Conservation (phyloP, 2,797 vertebrate species). For the Anas flavirostris region DNA sequence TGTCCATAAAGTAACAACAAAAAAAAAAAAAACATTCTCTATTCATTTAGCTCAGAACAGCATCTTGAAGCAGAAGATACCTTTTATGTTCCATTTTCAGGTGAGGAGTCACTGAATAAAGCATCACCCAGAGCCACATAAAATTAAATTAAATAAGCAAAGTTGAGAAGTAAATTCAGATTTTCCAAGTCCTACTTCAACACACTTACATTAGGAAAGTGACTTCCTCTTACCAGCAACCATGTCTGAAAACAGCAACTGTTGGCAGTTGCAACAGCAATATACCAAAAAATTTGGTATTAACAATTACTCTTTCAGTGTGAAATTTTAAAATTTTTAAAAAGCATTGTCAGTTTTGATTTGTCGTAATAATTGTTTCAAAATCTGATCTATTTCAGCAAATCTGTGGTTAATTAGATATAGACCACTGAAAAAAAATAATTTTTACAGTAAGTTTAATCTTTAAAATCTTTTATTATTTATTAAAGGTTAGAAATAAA, state of each 20-base stretch:
- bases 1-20: background rate
- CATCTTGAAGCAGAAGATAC: background rate
- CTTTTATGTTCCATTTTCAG: background rate
- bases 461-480: background rate
- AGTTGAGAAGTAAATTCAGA: background rate
- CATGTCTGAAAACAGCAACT: background rate
- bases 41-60: background rate
- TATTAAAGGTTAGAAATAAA: background rate
- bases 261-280: background rate
- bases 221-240: background rate
- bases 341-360: background rate
- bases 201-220: background rate
- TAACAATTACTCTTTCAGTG: background rate
- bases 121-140: background rate
- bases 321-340: background rate
- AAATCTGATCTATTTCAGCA: background rate
- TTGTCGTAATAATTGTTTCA: background rate
- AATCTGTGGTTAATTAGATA: background rate
- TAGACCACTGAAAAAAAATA: background rate
- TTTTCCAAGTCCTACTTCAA: background rate
- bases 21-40: background rate
- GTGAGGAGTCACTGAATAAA: background rate
- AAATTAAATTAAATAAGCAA: background rate
- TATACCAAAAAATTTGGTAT: background rate
- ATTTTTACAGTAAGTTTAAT: background rate